phyloP scores from a whole-genome alignment of 2,888 invertebrate species.

The Clanis bilineata region DNA sequence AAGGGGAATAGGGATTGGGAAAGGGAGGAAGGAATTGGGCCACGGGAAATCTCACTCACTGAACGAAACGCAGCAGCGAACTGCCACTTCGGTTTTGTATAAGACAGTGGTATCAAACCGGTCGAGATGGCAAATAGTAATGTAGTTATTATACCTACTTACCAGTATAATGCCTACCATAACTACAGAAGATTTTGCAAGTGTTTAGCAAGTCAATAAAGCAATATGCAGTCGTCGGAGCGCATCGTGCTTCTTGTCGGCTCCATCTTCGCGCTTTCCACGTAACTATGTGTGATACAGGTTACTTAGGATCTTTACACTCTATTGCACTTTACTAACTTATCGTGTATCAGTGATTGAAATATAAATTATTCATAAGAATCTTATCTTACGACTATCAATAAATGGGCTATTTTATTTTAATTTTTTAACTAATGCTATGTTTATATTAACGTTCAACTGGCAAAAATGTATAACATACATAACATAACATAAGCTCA shows the following conservation, averaged over 20 bases:
- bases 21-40: too few species aligned
- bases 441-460: too few species aligned
- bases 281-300: slow-evolving; percentile 22
- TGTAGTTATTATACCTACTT: too few species aligned
- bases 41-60: too few species aligned
- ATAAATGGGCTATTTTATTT: neutral
- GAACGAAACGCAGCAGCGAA: too few species aligned
- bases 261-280: slow-evolving; percentile 31
- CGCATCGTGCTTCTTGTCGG: slow-evolving; percentile 21
- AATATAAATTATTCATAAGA: neutral
- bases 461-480: too few species aligned
- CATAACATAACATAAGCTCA: too few species aligned
- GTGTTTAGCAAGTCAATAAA: slow-evolving; percentile 8
- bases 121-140: too few species aligned
- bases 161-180: neutral
- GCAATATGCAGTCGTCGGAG: slow-evolving; percentile 31
- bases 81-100: too few species aligned
- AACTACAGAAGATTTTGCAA: neutral
- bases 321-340: neutral
- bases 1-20: too few species aligned
- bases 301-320: slow-evolving; percentile 17
- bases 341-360: neutral
- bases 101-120: too few species aligned
- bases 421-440: too few species aligned
- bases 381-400: neutral